Evolutionary conservation across 2,888 invertebrate genomes (phyloP), one percentile per base, ranked within the genome.

Genomic region (Pristionchus maxplancki): DNA sequence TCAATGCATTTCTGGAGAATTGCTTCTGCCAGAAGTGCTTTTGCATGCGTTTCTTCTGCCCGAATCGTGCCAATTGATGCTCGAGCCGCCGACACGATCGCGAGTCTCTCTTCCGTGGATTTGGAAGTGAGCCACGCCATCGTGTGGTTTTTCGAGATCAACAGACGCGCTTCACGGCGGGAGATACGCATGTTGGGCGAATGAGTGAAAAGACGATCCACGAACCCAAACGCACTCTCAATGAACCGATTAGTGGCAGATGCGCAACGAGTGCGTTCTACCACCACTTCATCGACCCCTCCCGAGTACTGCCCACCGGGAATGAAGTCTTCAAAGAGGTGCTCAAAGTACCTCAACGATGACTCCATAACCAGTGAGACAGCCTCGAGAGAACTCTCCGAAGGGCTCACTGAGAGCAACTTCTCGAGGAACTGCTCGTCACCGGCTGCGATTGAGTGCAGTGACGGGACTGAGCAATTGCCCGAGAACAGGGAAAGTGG

Each of bases 261-360:
- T 28, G 81, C 81, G 3, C 81, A 48, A 44, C 48, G 28, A 50
- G 50, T 50, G 50, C 48, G 44, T 28, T 81, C 37, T 6, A 81
- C 15, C 48, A 81, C 81, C n/a, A 37, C 81, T 20, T 48, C 40
- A 37, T 37, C 37, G n/a, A 44, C 78, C 3, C 9, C 24, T 24
- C 78, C 78, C 20, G n/a, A 40, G 40, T 81, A 81, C 48, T 81
- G 11, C 11, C 81, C 81, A 1, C 81, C 81, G 1, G 81, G 28
- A n/a, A 81, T 81, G 81, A 81, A 81, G 28, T 81, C 81, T 48
- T 81, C 81, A 13, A 81, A 81, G 44, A 81, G 78, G 44, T 78
- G 78, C n/a, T 40, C 8, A 20, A 78, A 44, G 40, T 78, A 78
- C 44, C 40, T 78, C 78, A 44, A 40, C 40, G 78, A 78, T 6